Evolutionary conservation across 2,113 vertebrate genomes (phyloP), one percentile per base, ranked within the genome.

Genomic region (Oryzias javanicus): DNA sequence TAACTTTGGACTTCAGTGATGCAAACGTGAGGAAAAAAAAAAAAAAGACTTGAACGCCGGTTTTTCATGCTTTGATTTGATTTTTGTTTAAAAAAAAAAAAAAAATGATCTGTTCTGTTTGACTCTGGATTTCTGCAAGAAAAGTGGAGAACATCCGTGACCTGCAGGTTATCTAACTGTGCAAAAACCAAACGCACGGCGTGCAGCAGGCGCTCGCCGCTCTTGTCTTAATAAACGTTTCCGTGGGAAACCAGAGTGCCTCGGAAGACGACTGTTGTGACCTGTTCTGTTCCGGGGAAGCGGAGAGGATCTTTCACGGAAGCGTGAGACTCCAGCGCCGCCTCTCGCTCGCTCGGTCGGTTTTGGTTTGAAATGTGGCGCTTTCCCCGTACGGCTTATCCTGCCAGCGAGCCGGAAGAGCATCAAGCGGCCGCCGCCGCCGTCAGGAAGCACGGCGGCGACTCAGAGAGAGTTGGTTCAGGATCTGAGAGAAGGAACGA

Each of bases 201-300:
- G 89, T 94, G 94, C 94, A 87, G 86, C 93, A 91, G 88, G 94
- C 94, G 92, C 93, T 94, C 91, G 92, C 93, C 93, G 91, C 93
- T 84, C 88, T 84, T 88, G 94, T 97, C 91, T 98, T 92, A 98
- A 98, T 98, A 98, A 98, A 99, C 96, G 96, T 94, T 96, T 95
- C 95, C 95, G 94, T 96, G 94, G 96, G 94, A 95, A 91, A 90
- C 81, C 75, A 84, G 73, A 85, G 93, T 95, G 95, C 94, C 88
- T 97, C 86, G 95, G 94, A 95, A 91, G 91, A 94, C 93, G 90
- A 85, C 83, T 91, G 92, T 92, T 95, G 91, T 91, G 91, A 92
- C 84, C 86, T 76, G 86, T 90, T 91, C 89, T 89, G 84, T 92
- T 88, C 70, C 87, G 76, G 91, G 91, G 82, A 79, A 70, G 72